Base-by-base conservation (phyloP, 2,113 vertebrate species). In the Anseranas semipalmata region DNA sequence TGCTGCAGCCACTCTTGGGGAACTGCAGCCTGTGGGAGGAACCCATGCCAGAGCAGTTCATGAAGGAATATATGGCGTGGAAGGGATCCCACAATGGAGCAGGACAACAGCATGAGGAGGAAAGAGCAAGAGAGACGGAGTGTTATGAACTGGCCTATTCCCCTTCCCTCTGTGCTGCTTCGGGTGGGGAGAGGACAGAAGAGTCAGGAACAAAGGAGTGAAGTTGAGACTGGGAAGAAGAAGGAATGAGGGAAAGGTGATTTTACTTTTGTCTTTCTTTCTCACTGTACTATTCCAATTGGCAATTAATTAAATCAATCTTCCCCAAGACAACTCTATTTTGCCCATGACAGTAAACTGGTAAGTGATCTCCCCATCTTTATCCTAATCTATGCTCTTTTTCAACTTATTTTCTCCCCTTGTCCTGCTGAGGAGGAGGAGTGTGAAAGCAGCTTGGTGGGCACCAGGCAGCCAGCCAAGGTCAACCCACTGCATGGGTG, bases 121-220 rank as follows among this genome's bases (percentile, higher is more conserved):
- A 59, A 76, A 27, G 15, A 82, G 12, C 3, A 4, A 15, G 11
- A 35, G 19, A 22, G 25, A 24, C n/a, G 50, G 11, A 0, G 4
- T 15, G 3, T 12, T 15, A 43, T 9, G 41, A 82, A 59, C 27
- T 20, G 41, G 37, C 27, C 12, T 11, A 14, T 15, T 81, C 15
- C n/a, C 7, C 1, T 1, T 11, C 19, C 15, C 33, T 10, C 41
- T 48, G 21, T 1, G 2, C 79, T 3, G 4, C n/a, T 39, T 0
- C 0, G 8, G 4, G 13, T 10, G 53, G 32, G 22, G n/a, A 59
- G n/a, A 28, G 55, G 55, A 14, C 46, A 21, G n/a, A 59, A 41
- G 37, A 46, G 20, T 15, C 18, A 56, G 10, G 18, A 56, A 33
- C 30, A 56, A 56, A 7, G 20, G 15, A 37, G 15, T 32, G 52